phyloP scores from a whole-genome alignment of 2,113 vertebrate genomes.

The Ginglymostoma cirratum region DNA sequence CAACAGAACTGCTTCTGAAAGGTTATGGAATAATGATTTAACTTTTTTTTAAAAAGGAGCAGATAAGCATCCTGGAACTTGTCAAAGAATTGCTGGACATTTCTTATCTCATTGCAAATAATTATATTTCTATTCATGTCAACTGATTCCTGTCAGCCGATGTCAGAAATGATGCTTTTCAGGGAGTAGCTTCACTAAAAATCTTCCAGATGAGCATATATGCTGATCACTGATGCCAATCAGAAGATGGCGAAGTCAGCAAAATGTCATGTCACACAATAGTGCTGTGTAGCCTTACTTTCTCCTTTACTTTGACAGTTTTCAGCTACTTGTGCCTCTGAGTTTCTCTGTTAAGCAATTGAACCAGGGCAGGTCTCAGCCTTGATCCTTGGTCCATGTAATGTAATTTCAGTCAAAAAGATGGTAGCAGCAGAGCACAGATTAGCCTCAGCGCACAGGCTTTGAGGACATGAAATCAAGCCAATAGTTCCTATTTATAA shows the following conservation, averaged over 20 bases:
- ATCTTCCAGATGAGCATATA: background rate
- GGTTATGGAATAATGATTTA: background rate
- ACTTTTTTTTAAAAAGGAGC: background rate
- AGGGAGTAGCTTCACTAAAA: background rate
- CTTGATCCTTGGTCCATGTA: background rate
- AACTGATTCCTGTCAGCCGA: background rate
- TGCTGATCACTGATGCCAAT: background rate
- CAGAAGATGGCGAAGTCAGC: background rate
- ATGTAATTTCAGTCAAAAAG: background rate
- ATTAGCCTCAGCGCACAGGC: background rate
- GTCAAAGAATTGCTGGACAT: constrained; percentile 7
- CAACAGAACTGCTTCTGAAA: constrained; percentile 2
- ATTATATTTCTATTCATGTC: constrained; percentile 14
- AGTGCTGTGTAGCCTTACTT: background rate
- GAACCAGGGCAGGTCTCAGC: background rate
- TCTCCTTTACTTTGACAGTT: background rate
- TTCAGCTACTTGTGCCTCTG: background rate
- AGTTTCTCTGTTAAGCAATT: background rate
- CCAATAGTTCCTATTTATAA: background rate
- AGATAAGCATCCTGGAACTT: constrained; percentile 12
- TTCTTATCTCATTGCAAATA: background rate
- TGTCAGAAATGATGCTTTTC: background rate
- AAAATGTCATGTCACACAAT: background rate
- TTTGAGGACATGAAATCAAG: background rate
- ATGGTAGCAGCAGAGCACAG: background rate